phyloP scores from a whole-genome alignment of 2,888 invertebrate species.

The Drosophila affinis region DNA sequence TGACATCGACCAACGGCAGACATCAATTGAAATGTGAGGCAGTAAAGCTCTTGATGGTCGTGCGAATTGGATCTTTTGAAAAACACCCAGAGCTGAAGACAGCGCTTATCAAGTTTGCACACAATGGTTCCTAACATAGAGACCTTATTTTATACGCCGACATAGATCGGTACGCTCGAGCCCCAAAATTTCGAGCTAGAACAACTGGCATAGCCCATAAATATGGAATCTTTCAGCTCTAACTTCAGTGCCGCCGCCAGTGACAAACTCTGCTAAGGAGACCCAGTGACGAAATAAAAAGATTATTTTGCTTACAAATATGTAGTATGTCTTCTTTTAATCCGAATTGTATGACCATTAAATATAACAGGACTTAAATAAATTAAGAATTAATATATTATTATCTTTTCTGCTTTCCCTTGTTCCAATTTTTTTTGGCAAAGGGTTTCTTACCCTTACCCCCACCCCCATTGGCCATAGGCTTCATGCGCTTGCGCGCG shows the following conservation, averaged over 20 bases:
- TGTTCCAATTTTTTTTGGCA: conserved; percentile 81
- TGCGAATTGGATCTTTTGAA: no score
- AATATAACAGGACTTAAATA: conserved; percentile 7
- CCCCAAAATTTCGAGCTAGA: no score
- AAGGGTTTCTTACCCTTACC: conserved; percentile 30
- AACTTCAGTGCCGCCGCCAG: background rate
- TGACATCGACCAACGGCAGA: background rate
- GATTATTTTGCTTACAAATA: background rate
- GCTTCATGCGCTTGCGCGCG: conserved; percentile 90
- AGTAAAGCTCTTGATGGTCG: background rate
- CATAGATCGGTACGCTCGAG: background rate
- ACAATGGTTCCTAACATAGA: background rate
- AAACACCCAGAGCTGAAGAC: background rate
- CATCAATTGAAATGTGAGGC: background rate
- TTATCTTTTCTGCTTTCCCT: conserved; percentile 79
- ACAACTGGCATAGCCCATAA: background rate
- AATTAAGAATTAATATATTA: background rate
- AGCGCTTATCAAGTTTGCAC: background rate
- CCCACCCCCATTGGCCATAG: conserved; percentile 81
- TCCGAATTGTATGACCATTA: conserved; percentile 8
- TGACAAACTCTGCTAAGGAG: background rate
- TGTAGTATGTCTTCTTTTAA: background rate
- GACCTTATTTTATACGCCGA: background rate
- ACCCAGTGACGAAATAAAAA: background rate
- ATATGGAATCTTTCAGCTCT: no score